Evolutionary conservation across 1,140 invertebrate genomes (phyloP).

Genomic region (Nephotettix cincticeps): DNA sequence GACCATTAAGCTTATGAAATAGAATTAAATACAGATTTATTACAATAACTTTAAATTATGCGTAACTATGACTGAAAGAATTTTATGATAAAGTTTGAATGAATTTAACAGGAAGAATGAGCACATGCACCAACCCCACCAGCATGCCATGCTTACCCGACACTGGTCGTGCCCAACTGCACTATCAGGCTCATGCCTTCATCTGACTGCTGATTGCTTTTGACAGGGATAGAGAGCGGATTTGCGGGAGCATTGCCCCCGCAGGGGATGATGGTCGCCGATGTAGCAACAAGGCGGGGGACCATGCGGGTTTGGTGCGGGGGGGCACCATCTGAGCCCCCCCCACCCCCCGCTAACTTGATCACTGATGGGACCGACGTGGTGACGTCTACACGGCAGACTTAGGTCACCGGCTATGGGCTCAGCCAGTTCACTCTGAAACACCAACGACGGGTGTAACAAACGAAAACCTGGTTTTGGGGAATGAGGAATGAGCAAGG

Average conservation of each 20-base stretch:
- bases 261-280: conserved; percentile 26
- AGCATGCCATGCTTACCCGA: conserved; percentile 22
- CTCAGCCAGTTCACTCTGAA: conserved; percentile 25
- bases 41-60: too few species aligned
- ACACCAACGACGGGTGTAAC: neutral
- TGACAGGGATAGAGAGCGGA: conserved; percentile 29
- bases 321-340: conserved; percentile 26
- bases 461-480: neutral
- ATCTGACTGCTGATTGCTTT: conserved; percentile 6
- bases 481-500: neutral
- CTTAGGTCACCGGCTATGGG: conserved; percentile 19
- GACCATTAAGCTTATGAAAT: too few species aligned
- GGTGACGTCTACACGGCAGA: conserved; percentile 18
- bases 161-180: conserved; percentile 29
- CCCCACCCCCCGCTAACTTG: conserved; percentile 28
- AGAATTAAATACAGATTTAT: too few species aligned
- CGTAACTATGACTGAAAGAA: too few species aligned
- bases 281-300: conserved; percentile 24
- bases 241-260: neutral
- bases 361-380: conserved; percentile 33
- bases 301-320: conserved; percentile 24
- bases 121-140: too few species aligned
- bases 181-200: conserved; percentile 33
- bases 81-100: too few species aligned
- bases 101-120: too few species aligned